A percentile compares a stretch with the other conserved stretches of the same genome.
Conservation (phyloP, 2,113 vertebrate genomes). For the Channa maculata region DNA sequence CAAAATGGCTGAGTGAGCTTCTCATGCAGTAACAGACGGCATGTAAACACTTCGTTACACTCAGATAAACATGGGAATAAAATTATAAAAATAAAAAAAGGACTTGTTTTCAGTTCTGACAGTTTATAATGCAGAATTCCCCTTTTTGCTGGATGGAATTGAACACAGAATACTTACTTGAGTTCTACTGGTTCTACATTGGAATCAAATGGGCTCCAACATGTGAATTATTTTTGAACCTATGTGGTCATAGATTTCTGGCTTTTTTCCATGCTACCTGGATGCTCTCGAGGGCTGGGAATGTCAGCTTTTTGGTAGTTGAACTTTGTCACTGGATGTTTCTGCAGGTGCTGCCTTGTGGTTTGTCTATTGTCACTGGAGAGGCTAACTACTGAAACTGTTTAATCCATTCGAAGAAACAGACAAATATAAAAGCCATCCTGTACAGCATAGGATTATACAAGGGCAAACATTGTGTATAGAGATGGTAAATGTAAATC, state of each 20-base stretch:
- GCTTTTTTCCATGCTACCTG: neutral
- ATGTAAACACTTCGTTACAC: conserved; percentile 1
- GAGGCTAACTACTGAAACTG: neutral
- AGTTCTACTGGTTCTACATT: neutral
- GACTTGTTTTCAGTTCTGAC: conserved; percentile 1
- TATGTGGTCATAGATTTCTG: neutral
- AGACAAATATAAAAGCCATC: neutral
- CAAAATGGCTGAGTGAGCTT: conserved; percentile 7
- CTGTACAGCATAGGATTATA: neutral
- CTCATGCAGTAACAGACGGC: neutral
- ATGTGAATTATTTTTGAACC: no score
- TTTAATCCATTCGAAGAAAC: neutral
- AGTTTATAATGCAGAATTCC: conserved; percentile 44
- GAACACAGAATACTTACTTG: conserved; percentile 15
- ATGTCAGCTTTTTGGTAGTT: neutral
- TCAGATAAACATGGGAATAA: neutral
- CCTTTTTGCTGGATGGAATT: conserved; percentile 14
- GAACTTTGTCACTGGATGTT: neutral
- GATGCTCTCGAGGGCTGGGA: no score
- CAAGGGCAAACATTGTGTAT: neutral
- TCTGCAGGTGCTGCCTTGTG: neutral
- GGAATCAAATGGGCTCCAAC: neutral
- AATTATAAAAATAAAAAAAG: neutral
- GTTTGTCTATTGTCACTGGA: neutral
- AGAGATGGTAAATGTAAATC: neutral